phyloP scores from a whole-genome alignment of 2,888 invertebrate genomes.

The Trypoxylon attenuatum region DNA sequence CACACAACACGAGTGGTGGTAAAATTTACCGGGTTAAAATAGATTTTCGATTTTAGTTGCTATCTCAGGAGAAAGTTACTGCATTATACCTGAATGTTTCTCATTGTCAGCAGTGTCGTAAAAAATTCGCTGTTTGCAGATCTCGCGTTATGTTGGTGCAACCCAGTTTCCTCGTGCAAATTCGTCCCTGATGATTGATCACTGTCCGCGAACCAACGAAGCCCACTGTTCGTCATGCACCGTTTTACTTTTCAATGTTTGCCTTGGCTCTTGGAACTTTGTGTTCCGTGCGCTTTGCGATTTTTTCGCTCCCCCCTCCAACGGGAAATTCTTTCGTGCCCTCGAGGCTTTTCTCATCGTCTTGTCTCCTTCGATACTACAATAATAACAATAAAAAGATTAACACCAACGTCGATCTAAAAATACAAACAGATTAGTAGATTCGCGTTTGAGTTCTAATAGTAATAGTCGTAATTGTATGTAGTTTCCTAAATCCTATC shows the following conservation, averaged over 20 bases:
- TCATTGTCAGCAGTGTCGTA: not conserved
- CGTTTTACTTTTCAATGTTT: constrained; percentile 20
- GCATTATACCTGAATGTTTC: not conserved
- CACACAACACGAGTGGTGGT: too few species aligned
- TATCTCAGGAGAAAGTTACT: too few species aligned
- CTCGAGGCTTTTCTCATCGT: too few species aligned
- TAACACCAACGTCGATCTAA: too few species aligned
- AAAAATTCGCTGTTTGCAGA: constrained; percentile 37
- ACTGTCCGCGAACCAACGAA: constrained; percentile 4
- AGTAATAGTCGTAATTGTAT: too few species aligned
- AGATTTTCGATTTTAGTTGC: too few species aligned
- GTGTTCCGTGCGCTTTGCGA: constrained; percentile 12
- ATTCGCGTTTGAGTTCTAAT: too few species aligned
- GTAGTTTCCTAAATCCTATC: too few species aligned
- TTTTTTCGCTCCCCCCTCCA: not conserved
- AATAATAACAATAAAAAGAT: too few species aligned
- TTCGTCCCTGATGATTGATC: constrained; percentile 35
- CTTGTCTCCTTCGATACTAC: too few species aligned
- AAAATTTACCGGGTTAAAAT: too few species aligned
- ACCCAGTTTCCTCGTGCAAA: constrained; percentile 30
- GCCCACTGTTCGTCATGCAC: constrained; percentile 1
- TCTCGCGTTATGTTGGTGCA: constrained; percentile 8
- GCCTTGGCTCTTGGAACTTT: constrained; percentile 8
- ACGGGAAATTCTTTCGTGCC: not conserved
- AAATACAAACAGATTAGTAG: too few species aligned